Base-by-base conservation (phyloP, 2,113 vertebrate species). In the Alosa alosa region DNA sequence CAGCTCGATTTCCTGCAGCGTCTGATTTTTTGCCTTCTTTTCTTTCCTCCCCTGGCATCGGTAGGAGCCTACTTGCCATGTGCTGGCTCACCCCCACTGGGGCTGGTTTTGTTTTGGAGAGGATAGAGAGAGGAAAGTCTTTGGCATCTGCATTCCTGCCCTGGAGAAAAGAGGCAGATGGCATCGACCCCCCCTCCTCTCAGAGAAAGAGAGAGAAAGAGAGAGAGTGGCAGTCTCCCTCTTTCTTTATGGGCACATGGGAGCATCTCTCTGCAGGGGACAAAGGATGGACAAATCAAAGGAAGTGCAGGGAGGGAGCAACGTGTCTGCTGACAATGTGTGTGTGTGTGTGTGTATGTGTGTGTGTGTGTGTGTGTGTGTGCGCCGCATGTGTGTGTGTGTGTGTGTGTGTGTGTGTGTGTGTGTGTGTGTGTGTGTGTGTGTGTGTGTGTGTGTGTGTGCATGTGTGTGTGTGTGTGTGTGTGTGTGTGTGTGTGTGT, bases 161-260 rank as follows among this genome's bases (percentile, higher is more conserved):
- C 64, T 68, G 64, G 64, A 68, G 64, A 68, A 68, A 68, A 68
- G 64, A 9, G 31, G 64, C 64, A 68, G 64, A 68, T 68, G 64
- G 64, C 25, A 68, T 31, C n/a, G n/a, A 68, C 60, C 1, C 7
- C 60, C 64, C 64, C 64, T 1, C 64, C 10, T 20, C 55, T 6
- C 55, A 4, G 0, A 60, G n/a, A 68, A 68, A 68, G 9, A 9
- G 9, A 49, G 47, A 41, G 57, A 60, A 6, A 60, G 57, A n/a
- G 18, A 60, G 18, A 20, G 18, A 60, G 20, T n/a, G 64, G 2
- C 22, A 22, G 20, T 64, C n/a, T 68, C 64, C 64, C 64, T 68
- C 10, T 31, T 68, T 7, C 64, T 68, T 31, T 22, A 60, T 68
- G 64, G 64, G 64, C 13, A 11, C 64, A 68, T 68, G 31, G 64